A percentile compares a stretch with the other conserved stretches of the same genome.
phyloP scores from a whole-genome alignment of 1,140 invertebrate species.

The Drosophila lini region DNA sequence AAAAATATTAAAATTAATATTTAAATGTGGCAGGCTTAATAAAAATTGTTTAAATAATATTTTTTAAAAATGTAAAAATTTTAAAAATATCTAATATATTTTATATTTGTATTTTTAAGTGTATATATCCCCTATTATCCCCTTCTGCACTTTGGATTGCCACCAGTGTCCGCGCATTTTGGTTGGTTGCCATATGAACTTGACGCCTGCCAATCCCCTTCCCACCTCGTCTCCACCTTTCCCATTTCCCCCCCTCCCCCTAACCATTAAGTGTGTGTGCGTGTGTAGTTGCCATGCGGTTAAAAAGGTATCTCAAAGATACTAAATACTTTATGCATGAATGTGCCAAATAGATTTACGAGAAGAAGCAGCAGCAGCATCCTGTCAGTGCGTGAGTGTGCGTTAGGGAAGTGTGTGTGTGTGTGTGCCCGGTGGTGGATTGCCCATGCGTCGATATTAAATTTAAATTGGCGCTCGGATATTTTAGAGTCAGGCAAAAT shows the following conservation, averaged over 20 bases:
- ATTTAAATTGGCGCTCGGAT: constrained; percentile 81
- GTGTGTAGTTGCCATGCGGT: constrained; percentile 78
- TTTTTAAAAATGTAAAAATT: not conserved
- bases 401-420: constrained; percentile 29
- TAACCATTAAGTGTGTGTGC: constrained; percentile 26
- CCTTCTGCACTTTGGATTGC: constrained; percentile 4
- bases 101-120: not conserved
- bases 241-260: not conserved
- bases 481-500: constrained; percentile 64
- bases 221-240: not conserved
- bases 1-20: not conserved
- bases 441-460: constrained; percentile 77
- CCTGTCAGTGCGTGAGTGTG: constrained; percentile 13
- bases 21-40: not conserved
- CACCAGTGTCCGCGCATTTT: constrained; percentile 73
- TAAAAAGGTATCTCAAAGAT: constrained; percentile 83
- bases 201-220: constrained; percentile 47
- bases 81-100: not conserved
- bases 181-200: constrained; percentile 77
- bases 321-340: constrained; percentile 83
- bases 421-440: constrained; percentile 44
- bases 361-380: constrained; percentile 41
- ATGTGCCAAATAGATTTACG: constrained; percentile 83
- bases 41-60: not conserved
- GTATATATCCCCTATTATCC: not conserved